These are phyloP conservation scores for Drosophila niveifrons DNA, from an alignment of 2,888 invertebrate species.

Conservation along the genomic window DNA sequence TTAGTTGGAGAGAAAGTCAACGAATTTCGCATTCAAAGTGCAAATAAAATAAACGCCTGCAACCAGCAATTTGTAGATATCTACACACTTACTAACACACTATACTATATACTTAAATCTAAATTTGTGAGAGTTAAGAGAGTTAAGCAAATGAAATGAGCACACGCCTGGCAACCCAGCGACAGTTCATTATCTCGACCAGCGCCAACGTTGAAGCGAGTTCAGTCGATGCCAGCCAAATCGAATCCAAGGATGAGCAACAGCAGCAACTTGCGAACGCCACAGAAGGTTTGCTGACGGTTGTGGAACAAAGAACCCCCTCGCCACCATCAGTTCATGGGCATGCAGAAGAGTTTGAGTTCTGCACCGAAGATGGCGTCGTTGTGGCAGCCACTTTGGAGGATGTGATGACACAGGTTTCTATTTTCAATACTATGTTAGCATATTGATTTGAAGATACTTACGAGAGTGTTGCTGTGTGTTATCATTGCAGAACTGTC, in stretches of 20 bases:
- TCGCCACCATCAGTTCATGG: constrained; percentile 36
- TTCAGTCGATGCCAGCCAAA: constrained; percentile 46
- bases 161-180: constrained; percentile 84
- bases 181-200: constrained; percentile 83
- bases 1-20: constrained; percentile 44
- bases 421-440: background rate
- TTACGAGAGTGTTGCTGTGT: constrained; percentile 32
- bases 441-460: background rate
- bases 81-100: constrained; percentile 11
- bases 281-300: constrained; percentile 56
- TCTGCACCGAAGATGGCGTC: constrained; percentile 70
- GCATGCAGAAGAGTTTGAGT: constrained; percentile 70
- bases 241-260: constrained; percentile 56
- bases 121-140: constrained; percentile 27
- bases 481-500: constrained; percentile 66
- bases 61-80: constrained; percentile 28
- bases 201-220: constrained; percentile 54
- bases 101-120: background rate
- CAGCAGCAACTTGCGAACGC: constrained; percentile 51
- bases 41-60: constrained; percentile 24
- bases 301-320: constrained; percentile 60
- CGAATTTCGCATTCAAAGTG: constrained; percentile 63
- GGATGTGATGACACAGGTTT: constrained; percentile 82
- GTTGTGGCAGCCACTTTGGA: constrained; percentile 79
- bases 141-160: constrained; percentile 77